phyloP scores from a whole-genome alignment of 1,140 invertebrate species.

The Apis laboriosa region DNA sequence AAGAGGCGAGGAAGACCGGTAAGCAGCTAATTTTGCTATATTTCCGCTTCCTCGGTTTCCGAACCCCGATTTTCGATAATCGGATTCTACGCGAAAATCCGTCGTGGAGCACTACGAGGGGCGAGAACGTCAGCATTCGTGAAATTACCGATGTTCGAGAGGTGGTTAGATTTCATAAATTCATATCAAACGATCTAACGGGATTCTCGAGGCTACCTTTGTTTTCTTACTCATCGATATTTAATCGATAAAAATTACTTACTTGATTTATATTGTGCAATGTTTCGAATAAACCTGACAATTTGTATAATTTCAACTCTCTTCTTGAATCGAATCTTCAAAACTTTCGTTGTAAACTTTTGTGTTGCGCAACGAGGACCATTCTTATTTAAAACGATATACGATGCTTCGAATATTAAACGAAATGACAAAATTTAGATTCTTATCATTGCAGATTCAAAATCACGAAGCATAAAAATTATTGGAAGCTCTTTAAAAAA shows the following conservation, averaged over 20 bases:
- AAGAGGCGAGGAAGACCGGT: constrained; percentile 40
- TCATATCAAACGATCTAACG: not conserved
- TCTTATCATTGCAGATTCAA: no score
- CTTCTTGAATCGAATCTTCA: no score
- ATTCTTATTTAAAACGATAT: no score
- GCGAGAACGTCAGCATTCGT: constrained; percentile 20
- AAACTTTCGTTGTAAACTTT: no score
- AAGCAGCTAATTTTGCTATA: constrained; percentile 68
- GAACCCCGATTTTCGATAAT: constrained; percentile 66
- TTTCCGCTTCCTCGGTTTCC: constrained; percentile 56
- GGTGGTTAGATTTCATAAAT: constrained; percentile 30
- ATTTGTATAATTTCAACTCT: not conserved
- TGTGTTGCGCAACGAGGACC: no score
- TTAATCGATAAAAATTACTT: no score
- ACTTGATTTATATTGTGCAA: no score
- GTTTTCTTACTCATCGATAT: not conserved
- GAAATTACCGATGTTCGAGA: constrained; percentile 36
- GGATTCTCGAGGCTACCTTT: not conserved
- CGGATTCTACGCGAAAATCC: constrained; percentile 63
- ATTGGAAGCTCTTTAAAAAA: not conserved
- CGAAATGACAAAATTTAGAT: no score
- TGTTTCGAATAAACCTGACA: no score
- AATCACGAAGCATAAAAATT: no score
- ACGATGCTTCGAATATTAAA: no score
- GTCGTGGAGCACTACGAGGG: constrained; percentile 18